Evolutionary conservation across 2,888 invertebrate species (phyloP).

Genomic region (Drosophila mimica): DNA sequence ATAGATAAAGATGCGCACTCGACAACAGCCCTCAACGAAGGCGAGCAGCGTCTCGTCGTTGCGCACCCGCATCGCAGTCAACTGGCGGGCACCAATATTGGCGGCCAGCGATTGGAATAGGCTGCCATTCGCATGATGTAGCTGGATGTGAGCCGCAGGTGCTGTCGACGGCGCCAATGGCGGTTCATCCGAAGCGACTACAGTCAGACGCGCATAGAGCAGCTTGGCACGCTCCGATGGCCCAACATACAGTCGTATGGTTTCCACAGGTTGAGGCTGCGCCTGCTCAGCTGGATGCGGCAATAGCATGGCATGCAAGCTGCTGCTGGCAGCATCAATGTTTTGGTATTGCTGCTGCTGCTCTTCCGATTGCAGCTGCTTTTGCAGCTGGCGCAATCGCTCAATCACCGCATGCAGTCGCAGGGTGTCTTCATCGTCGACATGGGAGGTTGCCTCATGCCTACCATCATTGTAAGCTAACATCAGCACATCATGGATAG

Average conservation of each 20-base stretch:
- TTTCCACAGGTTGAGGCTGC: slow-evolving; percentile 43
- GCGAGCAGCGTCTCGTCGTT: slow-evolving; percentile 86
- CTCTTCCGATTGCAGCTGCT: slow-evolving; percentile 28
- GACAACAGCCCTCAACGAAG: slow-evolving; percentile 84
- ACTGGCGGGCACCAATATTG: slow-evolving; percentile 85
- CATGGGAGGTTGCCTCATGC: not conserved
- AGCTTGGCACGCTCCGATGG: slow-evolving; percentile 19
- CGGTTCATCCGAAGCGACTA: slow-evolving; percentile 41
- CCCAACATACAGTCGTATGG: slow-evolving; percentile 59
- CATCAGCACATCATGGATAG: slow-evolving; percentile 69
- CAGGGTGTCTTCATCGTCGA: slow-evolving; percentile 45
- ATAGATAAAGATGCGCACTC: slow-evolving; percentile 77
- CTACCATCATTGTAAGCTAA: slow-evolving; percentile 51
- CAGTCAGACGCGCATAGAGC: slow-evolving; percentile 64
- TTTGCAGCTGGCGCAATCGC: slow-evolving; percentile 67
- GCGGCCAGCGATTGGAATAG: slow-evolving; percentile 86
- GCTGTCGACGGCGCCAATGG: slow-evolving; percentile 72
- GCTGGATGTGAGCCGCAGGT: slow-evolving; percentile 71
- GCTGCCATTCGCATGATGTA: slow-evolving; percentile 84
- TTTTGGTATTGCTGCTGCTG: slow-evolving; percentile 13
- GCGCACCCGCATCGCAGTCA: slow-evolving; percentile 83
- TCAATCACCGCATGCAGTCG: slow-evolving; percentile 66
- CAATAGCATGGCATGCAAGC: slow-evolving; percentile 7
- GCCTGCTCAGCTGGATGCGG: not conserved
- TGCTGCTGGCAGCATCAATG: slow-evolving; percentile 16